A percentile compares a stretch with the other conserved stretches of the same genome.
phyloP scores from a whole-genome alignment of 2,888 invertebrate species.

The Idaea straminata region DNA sequence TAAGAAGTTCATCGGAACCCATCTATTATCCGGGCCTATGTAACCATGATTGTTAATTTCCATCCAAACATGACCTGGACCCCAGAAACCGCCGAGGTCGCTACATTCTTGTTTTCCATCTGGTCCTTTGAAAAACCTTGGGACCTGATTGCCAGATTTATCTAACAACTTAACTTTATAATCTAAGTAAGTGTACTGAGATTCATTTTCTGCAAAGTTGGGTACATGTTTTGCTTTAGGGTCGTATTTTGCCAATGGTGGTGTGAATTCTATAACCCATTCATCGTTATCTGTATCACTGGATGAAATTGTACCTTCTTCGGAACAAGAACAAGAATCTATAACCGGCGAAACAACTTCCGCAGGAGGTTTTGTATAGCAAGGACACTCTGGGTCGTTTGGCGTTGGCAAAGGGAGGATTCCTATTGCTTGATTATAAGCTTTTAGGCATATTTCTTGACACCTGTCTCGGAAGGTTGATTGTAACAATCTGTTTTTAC shows the following conservation, averaged over 20 bases:
- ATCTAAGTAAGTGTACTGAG: conserved; percentile 66
- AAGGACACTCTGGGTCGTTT: conserved; percentile 67
- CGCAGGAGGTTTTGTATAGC: conserved; percentile 40
- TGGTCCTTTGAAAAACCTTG: conserved; percentile 66
- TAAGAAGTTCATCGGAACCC: conserved; percentile 66
- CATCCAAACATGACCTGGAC: conserved; percentile 54
- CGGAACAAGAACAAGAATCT: conserved; percentile 72
- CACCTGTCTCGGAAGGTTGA: conserved; percentile 70
- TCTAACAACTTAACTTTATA: conserved; percentile 68
- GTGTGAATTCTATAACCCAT: conserved; percentile 70
- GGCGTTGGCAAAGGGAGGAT: conserved; percentile 61
- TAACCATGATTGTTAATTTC: conserved; percentile 73
- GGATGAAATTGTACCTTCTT: conserved; percentile 53
- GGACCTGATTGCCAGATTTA: conserved; percentile 63
- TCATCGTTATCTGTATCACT: conserved; percentile 71
- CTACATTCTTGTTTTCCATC: conserved; percentile 69
- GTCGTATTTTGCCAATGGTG: conserved; percentile 64
- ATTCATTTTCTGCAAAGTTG: conserved; percentile 42
- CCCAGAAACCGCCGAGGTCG: conserved; percentile 72
- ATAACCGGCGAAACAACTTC: conserved; percentile 42
- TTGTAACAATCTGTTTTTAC: conserved; percentile 63
- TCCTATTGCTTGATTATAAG: conserved; percentile 73
- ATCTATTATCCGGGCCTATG: conserved; percentile 66
- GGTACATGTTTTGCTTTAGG: conserved; percentile 63
- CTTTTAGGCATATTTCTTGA: conserved; percentile 73